Evolutionary conservation across 2,888 invertebrate genomes (phyloP).

Genomic region (Patella pellucida): DNA sequence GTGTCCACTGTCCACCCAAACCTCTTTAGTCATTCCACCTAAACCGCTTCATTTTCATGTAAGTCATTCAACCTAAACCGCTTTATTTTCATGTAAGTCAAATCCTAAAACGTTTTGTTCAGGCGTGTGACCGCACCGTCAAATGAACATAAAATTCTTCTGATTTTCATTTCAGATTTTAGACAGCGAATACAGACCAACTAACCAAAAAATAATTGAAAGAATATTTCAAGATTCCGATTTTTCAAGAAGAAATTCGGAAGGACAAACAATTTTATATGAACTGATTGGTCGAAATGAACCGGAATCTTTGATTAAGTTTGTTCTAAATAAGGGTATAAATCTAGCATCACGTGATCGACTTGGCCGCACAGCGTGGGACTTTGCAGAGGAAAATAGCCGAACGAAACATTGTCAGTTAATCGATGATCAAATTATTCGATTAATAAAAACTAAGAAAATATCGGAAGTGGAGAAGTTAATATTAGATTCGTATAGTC

Average conservation of each 20-base stretch:
- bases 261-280: constrained; percentile 58
- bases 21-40: constrained; percentile 37
- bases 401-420: constrained; percentile 39
- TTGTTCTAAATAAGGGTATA: constrained; percentile 44
- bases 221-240: constrained; percentile 56
- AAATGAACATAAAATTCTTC: not conserved
- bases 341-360: constrained; percentile 55
- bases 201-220: constrained; percentile 49
- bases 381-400: constrained; percentile 48
- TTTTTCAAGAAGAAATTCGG: constrained; percentile 46
- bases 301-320: constrained; percentile 38
- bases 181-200: constrained; percentile 48
- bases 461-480: constrained; percentile 58
- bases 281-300: constrained; percentile 48
- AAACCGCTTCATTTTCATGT: constrained; percentile 63
- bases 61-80: constrained; percentile 46
- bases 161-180: constrained; percentile 47
- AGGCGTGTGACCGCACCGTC: too few relatives aligned
- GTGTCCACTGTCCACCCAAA: too few relatives aligned
- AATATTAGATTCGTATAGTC: constrained; percentile 64
- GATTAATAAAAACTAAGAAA: constrained; percentile 51
- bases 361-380: constrained; percentile 53
- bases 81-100: constrained; percentile 48
- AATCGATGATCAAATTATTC: constrained; percentile 53
- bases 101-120: not conserved